Evolutionary conservation across 2,113 vertebrate genomes (phyloP).

Genomic region (Vanacampus margaritifer): DNA sequence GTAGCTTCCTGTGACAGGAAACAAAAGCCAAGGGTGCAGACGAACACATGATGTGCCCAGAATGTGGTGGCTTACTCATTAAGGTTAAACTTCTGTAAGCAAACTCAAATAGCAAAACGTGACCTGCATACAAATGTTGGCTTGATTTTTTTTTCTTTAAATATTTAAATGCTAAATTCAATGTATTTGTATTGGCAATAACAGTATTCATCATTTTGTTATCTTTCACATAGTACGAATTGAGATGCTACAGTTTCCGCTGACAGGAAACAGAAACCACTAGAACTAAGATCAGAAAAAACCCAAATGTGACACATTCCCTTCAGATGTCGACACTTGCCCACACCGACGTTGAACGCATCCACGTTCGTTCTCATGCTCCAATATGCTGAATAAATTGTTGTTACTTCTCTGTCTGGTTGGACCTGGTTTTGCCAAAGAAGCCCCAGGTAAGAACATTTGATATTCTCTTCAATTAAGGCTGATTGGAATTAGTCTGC

Average conservation of each 20-base stretch:
- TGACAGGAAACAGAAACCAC: constrained; percentile 34
- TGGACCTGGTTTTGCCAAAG: constrained; percentile 16
- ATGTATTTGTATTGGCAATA: not conserved
- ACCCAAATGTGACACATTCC: not conserved
- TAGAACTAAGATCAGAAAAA: not conserved
- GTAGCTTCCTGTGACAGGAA: constrained; percentile 42
- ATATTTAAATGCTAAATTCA: not conserved
- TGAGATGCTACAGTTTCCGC: constrained; percentile 1
- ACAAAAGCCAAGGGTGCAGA: constrained; percentile 20
- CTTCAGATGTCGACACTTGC: not conserved
- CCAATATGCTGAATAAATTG: constrained; percentile 13
- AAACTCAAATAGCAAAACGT: not conserved
- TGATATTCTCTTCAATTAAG: not conserved
- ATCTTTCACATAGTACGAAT: not conserved
- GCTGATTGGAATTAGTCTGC: not conserved
- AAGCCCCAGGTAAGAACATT: constrained; percentile 41
- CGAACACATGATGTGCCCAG: too few species aligned
- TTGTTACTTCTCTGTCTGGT: constrained; percentile 40
- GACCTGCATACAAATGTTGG: not conserved
- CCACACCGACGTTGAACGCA: not conserved
- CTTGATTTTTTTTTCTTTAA: not conserved
- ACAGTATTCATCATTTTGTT: not conserved
- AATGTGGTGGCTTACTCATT: not conserved
- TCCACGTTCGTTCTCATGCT: not conserved
- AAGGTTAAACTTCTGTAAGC: not conserved